Evolutionary conservation across 2,797 vertebrate genomes (phyloP).

Genomic region (Notamacropus eugenii): DNA sequence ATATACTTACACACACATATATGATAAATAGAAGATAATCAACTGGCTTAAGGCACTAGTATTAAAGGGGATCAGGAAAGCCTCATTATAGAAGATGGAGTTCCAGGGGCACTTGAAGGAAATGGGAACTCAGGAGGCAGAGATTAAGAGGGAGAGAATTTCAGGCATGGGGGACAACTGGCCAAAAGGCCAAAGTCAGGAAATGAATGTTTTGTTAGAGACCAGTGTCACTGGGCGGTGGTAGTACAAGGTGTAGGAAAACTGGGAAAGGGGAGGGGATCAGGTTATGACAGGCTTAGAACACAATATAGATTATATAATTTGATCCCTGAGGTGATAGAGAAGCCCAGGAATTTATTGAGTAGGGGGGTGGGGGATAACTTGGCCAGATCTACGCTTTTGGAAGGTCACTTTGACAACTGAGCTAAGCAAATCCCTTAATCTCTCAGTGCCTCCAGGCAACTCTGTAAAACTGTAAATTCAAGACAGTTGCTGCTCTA

Average conservation of each 20-base stretch:
- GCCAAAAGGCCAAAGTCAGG: neutral
- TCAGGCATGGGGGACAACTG: neutral
- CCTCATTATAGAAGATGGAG: neutral
- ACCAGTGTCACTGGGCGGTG: neutral
- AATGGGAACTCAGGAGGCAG: neutral
- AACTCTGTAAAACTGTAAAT: neutral
- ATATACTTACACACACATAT: neutral
- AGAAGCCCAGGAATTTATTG: neutral
- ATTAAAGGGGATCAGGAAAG: neutral
- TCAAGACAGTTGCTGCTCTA: neutral
- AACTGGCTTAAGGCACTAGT: neutral
- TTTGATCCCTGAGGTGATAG: neutral
- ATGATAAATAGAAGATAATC: neutral
- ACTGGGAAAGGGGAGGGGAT: neutral
- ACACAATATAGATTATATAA: neutral
- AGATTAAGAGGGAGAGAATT: neutral
- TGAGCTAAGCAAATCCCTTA: neutral
- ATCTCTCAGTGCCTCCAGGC: neutral
- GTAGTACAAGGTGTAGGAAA: neutral
- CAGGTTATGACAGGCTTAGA: neutral
- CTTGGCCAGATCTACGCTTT: neutral
- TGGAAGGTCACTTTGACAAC: neutral
- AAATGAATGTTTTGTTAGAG: neutral
- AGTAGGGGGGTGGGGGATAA: neutral
- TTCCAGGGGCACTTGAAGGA: neutral